phyloP scores from a whole-genome alignment of 2,797 vertebrate genomes.

The Pipistrellus nathusii region DNA sequence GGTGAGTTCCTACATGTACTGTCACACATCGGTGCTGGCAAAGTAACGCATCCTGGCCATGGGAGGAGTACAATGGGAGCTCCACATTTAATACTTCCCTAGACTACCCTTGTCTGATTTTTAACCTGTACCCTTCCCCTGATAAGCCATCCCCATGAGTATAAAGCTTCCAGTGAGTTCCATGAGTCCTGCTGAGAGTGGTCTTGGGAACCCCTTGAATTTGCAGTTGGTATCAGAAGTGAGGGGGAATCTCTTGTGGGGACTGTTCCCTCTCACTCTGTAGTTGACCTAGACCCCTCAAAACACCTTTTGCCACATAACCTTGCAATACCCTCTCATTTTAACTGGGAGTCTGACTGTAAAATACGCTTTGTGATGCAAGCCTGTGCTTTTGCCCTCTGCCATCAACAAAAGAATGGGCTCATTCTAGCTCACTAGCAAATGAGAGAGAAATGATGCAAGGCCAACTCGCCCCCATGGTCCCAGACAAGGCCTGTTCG shows the following conservation, averaged over 20 bases:
- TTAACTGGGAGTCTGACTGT: neutral
- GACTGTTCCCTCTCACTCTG: neutral
- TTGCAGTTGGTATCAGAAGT: neutral
- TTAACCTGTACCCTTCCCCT: neutral
- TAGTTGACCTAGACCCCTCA: neutral
- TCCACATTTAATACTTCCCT: neutral
- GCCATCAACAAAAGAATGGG: conserved; percentile 22
- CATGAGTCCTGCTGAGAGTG: neutral
- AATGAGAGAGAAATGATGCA: neutral
- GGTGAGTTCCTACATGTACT: neutral
- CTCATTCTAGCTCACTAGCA: neutral
- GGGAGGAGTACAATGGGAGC: neutral
- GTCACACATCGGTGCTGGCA: neutral
- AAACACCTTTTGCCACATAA: neutral
- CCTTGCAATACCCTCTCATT: neutral
- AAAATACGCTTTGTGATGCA: neutral
- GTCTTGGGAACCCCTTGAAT: neutral
- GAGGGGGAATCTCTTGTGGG: neutral
- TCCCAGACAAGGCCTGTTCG: neutral
- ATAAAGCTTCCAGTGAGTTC: neutral
- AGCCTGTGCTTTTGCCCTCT: neutral
- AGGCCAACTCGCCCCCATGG: neutral
- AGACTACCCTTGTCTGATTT: neutral
- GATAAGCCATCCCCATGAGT: neutral
- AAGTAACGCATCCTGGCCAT: neutral